Conservation (phyloP, 2,797 vertebrate genomes). For the Erethizon dorsatum region DNA sequence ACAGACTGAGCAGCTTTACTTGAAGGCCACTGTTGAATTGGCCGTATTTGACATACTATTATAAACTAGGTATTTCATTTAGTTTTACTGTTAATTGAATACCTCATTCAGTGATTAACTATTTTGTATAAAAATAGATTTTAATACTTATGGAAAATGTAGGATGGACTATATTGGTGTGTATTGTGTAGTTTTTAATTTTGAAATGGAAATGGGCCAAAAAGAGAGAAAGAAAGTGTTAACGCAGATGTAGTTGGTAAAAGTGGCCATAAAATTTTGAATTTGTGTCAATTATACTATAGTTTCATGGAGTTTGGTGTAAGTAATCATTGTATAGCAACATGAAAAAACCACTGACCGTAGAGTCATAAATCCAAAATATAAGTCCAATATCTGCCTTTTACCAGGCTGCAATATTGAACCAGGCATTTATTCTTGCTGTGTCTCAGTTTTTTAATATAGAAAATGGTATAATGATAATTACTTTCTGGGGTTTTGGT, state of each 20-base stretch:
- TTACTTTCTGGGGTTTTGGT: constrained; percentile 32
- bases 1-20: constrained; percentile 69
- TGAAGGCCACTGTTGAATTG: constrained; percentile 78
- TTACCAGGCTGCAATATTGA: neutral
- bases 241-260: neutral
- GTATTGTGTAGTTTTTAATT: constrained; percentile 63
- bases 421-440: neutral
- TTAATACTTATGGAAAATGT: constrained; percentile 66
- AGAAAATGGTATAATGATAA: neutral
- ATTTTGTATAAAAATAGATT: constrained; percentile 39
- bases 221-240: neutral
- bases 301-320: neutral
- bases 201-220: constrained; percentile 16
- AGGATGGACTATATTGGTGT: constrained; percentile 9
- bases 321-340: neutral
- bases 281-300: neutral
- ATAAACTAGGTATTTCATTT: constrained; percentile 76
- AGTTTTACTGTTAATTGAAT: constrained; percentile 76
- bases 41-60: constrained; percentile 72
- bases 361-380: neutral
- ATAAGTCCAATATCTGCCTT: neutral
- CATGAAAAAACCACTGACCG: neutral
- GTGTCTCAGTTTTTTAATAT: neutral
- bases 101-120: constrained; percentile 57
- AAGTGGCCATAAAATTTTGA: neutral